phyloP scores from a whole-genome alignment of 2,888 invertebrate genomes.

The Parapristionchus giblindavisi region DNA sequence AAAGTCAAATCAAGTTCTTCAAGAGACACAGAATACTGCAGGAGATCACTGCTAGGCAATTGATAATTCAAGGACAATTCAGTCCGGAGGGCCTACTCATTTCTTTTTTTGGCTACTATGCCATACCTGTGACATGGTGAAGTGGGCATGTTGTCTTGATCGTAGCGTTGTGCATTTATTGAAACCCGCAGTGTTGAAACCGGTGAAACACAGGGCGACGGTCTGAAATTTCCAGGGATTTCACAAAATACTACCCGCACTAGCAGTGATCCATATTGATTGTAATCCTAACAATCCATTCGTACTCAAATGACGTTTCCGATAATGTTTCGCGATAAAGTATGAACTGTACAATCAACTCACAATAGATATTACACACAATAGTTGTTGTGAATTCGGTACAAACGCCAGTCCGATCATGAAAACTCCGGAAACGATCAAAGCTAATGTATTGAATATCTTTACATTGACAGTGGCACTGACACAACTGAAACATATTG shows the following conservation, averaged over 20 bases:
- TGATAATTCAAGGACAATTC: no score
- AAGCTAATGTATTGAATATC: slow-evolving; percentile 47
- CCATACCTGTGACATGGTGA: slow-evolving; percentile 47
- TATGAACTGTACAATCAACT: neutral
- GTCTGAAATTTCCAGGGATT: slow-evolving; percentile 37
- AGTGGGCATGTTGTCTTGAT: slow-evolving; percentile 50
- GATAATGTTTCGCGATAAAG: neutral
- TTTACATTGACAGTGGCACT: slow-evolving; percentile 45
- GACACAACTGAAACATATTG: slow-evolving; percentile 41
- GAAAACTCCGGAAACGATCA: slow-evolving; percentile 45
- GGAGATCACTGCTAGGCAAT: no score
- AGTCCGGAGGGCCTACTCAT: neutral
- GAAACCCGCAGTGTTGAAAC: slow-evolving; percentile 53
- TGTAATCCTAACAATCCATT: neutral
- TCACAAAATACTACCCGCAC: neutral
- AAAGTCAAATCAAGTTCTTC: no score
- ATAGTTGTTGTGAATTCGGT: slow-evolving; percentile 42
- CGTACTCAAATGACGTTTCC: neutral
- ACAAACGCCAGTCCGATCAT: slow-evolving; percentile 49
- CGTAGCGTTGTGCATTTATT: slow-evolving; percentile 51
- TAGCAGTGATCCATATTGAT: neutral
- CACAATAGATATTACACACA: slow-evolving; percentile 47
- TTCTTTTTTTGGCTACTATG: neutral
- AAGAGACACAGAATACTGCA: no score
- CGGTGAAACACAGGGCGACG: slow-evolving; percentile 49